Conservation (phyloP, 2,113 vertebrate species). For the Myrmophylax atrothorax region DNA sequence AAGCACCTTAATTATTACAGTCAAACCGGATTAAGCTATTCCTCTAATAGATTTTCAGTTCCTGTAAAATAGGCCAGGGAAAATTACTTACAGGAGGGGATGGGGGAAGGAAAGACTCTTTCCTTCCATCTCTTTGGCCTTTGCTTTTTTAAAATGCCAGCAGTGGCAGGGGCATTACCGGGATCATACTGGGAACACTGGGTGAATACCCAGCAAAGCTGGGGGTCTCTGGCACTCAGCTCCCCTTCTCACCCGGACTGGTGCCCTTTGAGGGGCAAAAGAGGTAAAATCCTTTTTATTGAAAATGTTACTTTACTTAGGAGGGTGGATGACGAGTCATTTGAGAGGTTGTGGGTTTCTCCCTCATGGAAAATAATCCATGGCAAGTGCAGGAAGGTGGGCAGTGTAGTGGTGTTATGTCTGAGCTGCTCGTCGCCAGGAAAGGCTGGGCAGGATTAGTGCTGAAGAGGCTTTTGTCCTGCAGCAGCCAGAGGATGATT, state of each 20-base stretch:
- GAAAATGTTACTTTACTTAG: not conserved
- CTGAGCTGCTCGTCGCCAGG: rapidly evolving
- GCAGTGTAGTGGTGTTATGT: not conserved
- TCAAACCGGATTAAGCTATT: conserved; percentile 62
- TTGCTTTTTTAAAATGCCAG: not conserved
- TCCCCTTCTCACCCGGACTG: not conserved
- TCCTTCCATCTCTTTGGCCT: not conserved
- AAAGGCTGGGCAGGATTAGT: not conserved
- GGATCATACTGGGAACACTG: not conserved
- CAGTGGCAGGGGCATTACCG: not conserved
- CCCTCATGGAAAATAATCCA: not conserved
- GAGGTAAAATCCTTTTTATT: not conserved
- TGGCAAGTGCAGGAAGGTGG: not conserved
- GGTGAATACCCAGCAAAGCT: not conserved
- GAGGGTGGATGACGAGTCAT: not conserved
- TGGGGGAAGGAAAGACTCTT: not conserved
- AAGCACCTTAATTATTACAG: conserved; percentile 65
- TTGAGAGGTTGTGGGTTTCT: not conserved
- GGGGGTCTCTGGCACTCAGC: not conserved
- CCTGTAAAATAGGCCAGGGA: conserved; percentile 59
- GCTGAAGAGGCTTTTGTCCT: conserved; percentile 23
- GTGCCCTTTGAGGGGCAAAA: not conserved
- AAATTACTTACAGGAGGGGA: not conserved
- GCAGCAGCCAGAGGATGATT: not conserved
- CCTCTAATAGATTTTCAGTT: conserved; percentile 66